Conservation (phyloP, 2,797 vertebrate species). For the Rachycentron canadum region DNA sequence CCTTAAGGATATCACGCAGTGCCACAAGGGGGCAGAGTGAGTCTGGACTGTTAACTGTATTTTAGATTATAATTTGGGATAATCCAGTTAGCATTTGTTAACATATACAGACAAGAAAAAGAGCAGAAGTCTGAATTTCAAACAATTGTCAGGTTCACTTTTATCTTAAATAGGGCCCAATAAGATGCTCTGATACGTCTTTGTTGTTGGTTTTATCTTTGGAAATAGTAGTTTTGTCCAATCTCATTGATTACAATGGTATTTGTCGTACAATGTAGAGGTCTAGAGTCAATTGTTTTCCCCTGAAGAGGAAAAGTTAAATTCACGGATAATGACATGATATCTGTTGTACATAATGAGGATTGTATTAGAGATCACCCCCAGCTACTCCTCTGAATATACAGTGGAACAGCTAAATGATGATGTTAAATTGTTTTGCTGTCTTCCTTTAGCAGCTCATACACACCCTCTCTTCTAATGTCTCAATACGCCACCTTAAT, state of each 20-base stretch:
- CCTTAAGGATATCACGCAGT: not conserved
- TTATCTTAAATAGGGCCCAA: not conserved
- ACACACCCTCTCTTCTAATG: conserved; percentile 6
- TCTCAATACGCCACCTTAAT: conserved; percentile 26
- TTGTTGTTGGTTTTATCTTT: not conserved
- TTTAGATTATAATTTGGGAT: conserved; percentile 5
- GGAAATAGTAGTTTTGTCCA: not conserved
- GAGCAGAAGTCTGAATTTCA: not conserved
- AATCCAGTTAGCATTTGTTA: conserved; percentile 14
- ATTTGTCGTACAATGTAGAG: not conserved
- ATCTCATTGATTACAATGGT: not conserved
- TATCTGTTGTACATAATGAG: conserved; percentile 39
- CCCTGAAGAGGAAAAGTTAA: conserved; percentile 27
- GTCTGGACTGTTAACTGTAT: conserved; percentile 3
- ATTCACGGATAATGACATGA: conserved; percentile 11
- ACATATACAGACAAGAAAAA: not conserved
- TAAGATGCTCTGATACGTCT: not conserved
- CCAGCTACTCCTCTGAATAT: conserved; percentile 36
- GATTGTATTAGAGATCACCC: conserved; percentile 23
- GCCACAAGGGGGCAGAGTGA: conserved; percentile 60
- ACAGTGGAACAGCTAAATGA: conserved; percentile 18
- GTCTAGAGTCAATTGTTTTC: conserved; percentile 3
- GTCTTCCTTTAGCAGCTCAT: conserved; percentile 14
- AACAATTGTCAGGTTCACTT: not conserved
- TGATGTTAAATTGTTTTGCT: conserved; percentile 34